Base-by-base conservation (phyloP, 2,113 vertebrate genomes). In the Oreochromis aureus region DNA sequence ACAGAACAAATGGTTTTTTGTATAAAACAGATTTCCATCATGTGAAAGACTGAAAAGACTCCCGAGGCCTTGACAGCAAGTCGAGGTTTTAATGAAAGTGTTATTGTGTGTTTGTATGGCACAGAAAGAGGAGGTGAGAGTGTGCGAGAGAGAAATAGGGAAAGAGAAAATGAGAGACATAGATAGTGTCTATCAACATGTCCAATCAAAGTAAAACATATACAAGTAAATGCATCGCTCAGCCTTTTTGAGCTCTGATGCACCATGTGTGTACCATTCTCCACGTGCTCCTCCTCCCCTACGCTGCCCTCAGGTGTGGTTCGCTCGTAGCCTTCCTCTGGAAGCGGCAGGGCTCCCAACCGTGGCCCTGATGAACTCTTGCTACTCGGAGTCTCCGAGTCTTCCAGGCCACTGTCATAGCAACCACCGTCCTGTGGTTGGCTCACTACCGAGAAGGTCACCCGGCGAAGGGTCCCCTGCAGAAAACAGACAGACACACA, bases 231-330 rank as follows among this genome's bases (percentile, higher is more conserved):
- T 78, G 24, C 80, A 58, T 44, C 51, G 34, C 27, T 32, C 8
- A 24, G 58, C 39, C 27, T 85, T 53, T 44, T 46, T 39, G 39
- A 53, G 7, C 78, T 58, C 10, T 32, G 7, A 19, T 51, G 71
- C 27, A 6, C 24, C 15, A 76, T 30, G 16, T 83, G 66, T 85
- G 66, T 86, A 99, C 98, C 98, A 0, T 98, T 99, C 95, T 99
- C 98, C 3, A 98, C 97, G 88, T 99, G 98, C 93, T 99, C 98
- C 97, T 98, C 98, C 92, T 99, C 98, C 56, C 98, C 98, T 59
- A 99, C 99, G 87, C 98, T 99, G 91, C 98, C 98, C 30, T 99
- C 98, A 0, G 98, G 98, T 6, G 98, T 99, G 89, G 98, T 99
- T 69, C 98, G 96, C 85, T 99, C 98, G 0, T 99, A 99, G 88